phyloP scores from a whole-genome alignment of 2,888 invertebrate genomes.

The Cheilosia variabilis region DNA sequence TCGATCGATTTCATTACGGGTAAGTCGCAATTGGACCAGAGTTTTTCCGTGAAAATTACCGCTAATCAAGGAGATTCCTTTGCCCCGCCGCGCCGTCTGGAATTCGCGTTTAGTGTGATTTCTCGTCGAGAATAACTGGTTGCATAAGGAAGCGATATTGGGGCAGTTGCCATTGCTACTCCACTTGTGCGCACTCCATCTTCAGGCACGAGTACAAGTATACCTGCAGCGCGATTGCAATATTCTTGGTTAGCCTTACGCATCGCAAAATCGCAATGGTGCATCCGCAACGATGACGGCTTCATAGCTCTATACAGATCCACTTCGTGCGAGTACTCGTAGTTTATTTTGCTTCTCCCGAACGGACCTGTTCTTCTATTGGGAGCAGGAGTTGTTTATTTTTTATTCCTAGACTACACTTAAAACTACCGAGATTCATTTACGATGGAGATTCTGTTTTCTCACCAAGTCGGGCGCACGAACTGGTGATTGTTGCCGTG shows the following conservation, averaged over 20 bases:
- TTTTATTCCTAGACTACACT: conserved; percentile 2
- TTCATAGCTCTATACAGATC: conserved; percentile 42
- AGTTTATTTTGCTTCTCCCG: not conserved
- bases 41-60: conserved; percentile 43
- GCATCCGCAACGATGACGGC: conserved; percentile 41
- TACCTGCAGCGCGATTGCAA: not conserved
- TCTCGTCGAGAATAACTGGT: conserved; percentile 63
- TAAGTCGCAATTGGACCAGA: conserved; percentile 30
- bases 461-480: conserved; percentile 54
- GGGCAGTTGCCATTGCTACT: conserved; percentile 48
- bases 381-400: conserved; percentile 25
- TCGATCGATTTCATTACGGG: conserved; percentile 29
- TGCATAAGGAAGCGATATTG: conserved; percentile 65
- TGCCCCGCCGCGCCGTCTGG: not conserved
- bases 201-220: conserved; percentile 32
- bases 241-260: conserved; percentile 45
- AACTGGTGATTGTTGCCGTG: conserved; percentile 38
- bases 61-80: conserved; percentile 57
- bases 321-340: not conserved
- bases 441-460: conserved; percentile 50
- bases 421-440: conserved; percentile 29
- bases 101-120: not conserved
- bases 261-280: conserved; percentile 44
- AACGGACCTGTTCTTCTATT: conserved; percentile 48
- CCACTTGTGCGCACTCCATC: conserved; percentile 43